phyloP scores from a whole-genome alignment of 2,888 invertebrate genomes.

The Rapana venosa region DNA sequence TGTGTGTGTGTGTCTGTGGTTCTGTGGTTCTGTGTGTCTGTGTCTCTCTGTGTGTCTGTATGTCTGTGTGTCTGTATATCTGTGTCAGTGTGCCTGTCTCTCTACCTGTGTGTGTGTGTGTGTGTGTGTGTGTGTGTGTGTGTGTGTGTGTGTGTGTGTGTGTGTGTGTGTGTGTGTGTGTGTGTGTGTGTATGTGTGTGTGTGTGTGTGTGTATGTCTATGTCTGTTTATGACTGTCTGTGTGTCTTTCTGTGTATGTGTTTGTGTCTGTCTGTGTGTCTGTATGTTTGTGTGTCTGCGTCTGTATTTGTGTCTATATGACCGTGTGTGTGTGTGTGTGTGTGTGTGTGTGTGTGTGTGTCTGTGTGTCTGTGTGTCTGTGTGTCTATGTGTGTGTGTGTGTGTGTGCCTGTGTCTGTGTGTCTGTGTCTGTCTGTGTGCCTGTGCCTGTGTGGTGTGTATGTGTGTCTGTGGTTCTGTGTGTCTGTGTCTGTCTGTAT shows the following conservation, averaged over 20 bases:
- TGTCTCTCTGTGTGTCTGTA: background rate
- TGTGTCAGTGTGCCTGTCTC: constrained; percentile 1
- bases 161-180: constrained; percentile 21
- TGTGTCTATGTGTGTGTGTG: background rate
- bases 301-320: background rate
- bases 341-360: background rate
- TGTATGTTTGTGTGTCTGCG: background rate
- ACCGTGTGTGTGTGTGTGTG: background rate
- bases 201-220: constrained; percentile 23
- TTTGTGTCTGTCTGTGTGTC: constrained; percentile 5
- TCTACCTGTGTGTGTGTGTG: background rate
- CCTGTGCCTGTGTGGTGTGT: background rate
- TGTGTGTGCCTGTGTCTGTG: background rate
- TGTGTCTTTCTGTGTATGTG: constrained; percentile 3
- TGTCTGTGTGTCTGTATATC: constrained; percentile 12
- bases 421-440: background rate
- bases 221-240: background rate
- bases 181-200: constrained; percentile 13
- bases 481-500: background rate
- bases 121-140: constrained; percentile 15
- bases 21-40: background rate
- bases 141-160: constrained; percentile 21
- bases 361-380: background rate
- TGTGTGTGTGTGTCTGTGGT: background rate
- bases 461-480: background rate